A percentile compares a stretch with the other conserved stretches of the same genome.
These are phyloP conservation scores for Tortrix viridana DNA, from an alignment of 2,888 invertebrate genomes.

Conservation along the genomic window DNA sequence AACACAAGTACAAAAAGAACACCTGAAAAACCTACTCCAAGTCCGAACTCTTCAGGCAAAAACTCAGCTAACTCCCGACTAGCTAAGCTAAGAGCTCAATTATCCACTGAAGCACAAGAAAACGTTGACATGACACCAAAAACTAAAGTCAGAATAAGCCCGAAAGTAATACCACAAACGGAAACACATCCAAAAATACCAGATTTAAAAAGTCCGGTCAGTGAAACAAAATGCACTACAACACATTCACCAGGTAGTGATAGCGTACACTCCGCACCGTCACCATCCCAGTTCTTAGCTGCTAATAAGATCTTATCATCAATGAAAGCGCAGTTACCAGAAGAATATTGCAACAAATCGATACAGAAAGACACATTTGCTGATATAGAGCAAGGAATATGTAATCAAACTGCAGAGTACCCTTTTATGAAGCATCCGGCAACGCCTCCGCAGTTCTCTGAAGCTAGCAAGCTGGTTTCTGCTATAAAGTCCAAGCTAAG, in stretches of 20 bases:
- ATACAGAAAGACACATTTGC: constrained; percentile 75
- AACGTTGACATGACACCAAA: constrained; percentile 39
- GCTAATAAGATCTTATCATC: constrained; percentile 77
- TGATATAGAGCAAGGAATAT: constrained; percentile 75
- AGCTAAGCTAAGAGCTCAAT: constrained; percentile 56
- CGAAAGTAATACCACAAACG: constrained; percentile 46
- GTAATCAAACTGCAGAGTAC: constrained; percentile 72
- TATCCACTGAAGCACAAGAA: constrained; percentile 56
- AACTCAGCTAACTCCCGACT: constrained; percentile 66
- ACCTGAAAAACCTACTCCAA: constrained; percentile 41
- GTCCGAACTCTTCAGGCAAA: constrained; percentile 27
- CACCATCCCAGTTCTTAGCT: constrained; percentile 76
- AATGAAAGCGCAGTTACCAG: constrained; percentile 77
- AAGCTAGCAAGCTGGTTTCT: constrained; percentile 74
- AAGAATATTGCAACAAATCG: constrained; percentile 63
- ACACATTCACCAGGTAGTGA: constrained; percentile 68
- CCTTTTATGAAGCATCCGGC: constrained; percentile 74
- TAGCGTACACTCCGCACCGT: constrained; percentile 64
- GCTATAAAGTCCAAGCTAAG: constrained; percentile 75
- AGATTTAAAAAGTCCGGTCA: constrained; percentile 58
- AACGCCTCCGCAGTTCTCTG: constrained; percentile 77
- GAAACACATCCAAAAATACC: constrained; percentile 51
- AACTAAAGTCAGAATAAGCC: constrained; percentile 49
- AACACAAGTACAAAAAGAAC: constrained; percentile 43
- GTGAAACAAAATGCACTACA: constrained; percentile 56